Conservation (phyloP, 2,113 vertebrate genomes). For the Carassius carassius region DNA sequence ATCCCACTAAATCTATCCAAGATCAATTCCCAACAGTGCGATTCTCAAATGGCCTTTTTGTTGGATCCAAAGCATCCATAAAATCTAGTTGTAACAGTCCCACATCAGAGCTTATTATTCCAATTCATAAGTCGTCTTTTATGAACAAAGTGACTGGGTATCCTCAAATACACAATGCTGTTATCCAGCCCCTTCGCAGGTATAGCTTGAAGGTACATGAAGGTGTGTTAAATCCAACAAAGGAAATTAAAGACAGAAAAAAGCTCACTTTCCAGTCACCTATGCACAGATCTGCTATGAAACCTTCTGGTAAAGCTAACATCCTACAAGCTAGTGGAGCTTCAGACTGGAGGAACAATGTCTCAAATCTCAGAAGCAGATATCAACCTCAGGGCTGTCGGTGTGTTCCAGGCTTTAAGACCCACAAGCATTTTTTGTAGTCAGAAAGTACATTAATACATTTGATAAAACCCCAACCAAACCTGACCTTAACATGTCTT, state of each 20-base stretch:
- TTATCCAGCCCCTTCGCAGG: neutral
- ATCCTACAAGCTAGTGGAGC: neutral
- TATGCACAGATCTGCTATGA: constrained; percentile 15
- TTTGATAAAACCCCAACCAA: neutral
- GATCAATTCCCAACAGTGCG: neutral
- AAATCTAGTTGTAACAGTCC: neutral
- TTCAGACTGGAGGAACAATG: neutral
- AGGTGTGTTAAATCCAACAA: neutral
- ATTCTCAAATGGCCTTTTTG: neutral
- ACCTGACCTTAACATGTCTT: neutral
- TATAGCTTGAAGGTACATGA: neutral
- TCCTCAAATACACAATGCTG: neutral
- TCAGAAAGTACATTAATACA: constrained; percentile 16
- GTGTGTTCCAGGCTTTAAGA: neutral
- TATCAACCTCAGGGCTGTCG: neutral
- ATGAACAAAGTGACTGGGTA: neutral
- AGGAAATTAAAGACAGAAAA: neutral
- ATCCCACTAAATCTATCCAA: neutral
- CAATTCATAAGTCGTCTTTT: neutral
- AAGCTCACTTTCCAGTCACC: neutral
- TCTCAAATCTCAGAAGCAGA: neutral
- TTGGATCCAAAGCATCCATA: neutral
- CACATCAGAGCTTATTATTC: neutral
- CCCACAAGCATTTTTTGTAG: constrained; percentile 54
- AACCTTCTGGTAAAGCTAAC: neutral